Percentiles rank a stretch among this genome's conserved stretches.
Evolutionary conservation across 1,140 invertebrate species (phyloP).

Genomic region (Drosophila lacertosa): DNA sequence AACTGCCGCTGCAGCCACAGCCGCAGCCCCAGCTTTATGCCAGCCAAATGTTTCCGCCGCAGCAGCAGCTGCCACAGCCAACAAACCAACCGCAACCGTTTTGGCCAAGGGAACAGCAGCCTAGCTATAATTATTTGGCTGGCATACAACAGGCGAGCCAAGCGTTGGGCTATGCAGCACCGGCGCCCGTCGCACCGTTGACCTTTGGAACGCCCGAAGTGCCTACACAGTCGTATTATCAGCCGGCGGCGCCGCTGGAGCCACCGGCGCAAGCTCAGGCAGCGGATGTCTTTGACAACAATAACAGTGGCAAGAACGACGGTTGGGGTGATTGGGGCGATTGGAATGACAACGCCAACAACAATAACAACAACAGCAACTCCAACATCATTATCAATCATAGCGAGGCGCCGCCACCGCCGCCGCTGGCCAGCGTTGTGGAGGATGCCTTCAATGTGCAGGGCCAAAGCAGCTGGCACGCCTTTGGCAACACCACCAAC

Average conservation of each 20-base stretch:
- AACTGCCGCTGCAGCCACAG: conserved; percentile 21
- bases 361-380: conserved; percentile 35
- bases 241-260: background rate
- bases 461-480: conserved; percentile 82
- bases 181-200: conserved; percentile 19
- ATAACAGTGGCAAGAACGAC: conserved; percentile 60
- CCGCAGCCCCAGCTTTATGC: conserved; percentile 56
- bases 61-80: conserved; percentile 24
- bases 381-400: conserved; percentile 30
- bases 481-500: conserved; percentile 36
- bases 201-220: conserved; percentile 23
- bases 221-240: conserved; percentile 25
- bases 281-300: conserved; percentile 61
- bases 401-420: conserved; percentile 20
- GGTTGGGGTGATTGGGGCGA: conserved; percentile 83
- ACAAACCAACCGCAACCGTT: conserved; percentile 29
- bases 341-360: conserved; percentile 72
- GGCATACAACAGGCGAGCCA: conserved; percentile 10
- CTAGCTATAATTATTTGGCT: conserved; percentile 54
- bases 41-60: conserved; percentile 66
- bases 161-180: conserved; percentile 11
- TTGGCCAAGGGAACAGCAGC: conserved; percentile 53
- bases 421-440: conserved; percentile 37
- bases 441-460: conserved; percentile 83
- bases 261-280: conserved; percentile 3